phyloP scores from a whole-genome alignment of 2,888 invertebrate species.

The Clistopyga incitator region DNA sequence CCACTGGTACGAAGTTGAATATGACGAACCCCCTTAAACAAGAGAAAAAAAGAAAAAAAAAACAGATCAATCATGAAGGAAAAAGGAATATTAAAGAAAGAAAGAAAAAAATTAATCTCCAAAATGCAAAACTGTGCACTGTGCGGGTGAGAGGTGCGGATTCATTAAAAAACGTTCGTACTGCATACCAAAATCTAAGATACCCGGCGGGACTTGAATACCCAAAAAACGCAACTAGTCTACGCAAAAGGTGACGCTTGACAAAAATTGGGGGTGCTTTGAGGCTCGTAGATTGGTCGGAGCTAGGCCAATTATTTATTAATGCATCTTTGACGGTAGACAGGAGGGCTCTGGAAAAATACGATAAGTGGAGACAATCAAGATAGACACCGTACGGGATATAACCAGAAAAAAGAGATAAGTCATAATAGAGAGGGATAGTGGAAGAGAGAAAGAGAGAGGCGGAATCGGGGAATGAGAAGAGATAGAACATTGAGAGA shows the following conservation, averaged over 20 bases:
- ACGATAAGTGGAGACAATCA: constrained; percentile 38
- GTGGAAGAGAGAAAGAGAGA: background rate
- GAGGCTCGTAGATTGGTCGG: constrained; percentile 28
- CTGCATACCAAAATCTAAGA: constrained; percentile 59
- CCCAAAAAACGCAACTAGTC: constrained; percentile 59
- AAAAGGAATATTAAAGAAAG: constrained; percentile 48
- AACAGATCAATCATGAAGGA: constrained; percentile 57
- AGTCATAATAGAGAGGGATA: background rate
- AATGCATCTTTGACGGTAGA: constrained; percentile 30
- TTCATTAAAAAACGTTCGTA: constrained; percentile 45
- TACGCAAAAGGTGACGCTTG: constrained; percentile 30
- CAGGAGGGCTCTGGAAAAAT: constrained; percentile 24
- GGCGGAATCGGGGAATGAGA: too few relatives aligned
- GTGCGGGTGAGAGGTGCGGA: constrained; percentile 64
- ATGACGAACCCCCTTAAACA: background rate
- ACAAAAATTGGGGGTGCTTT: constrained; percentile 35
- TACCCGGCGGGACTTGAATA: constrained; percentile 46
- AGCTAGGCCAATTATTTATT: constrained; percentile 23
- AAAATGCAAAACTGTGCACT: constrained; percentile 72
- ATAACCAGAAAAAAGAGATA: constrained; percentile 19
- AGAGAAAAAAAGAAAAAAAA: background rate
- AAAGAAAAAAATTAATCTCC: constrained; percentile 61
- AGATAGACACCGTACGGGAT: constrained; percentile 41
- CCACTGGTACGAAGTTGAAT: too few relatives aligned
- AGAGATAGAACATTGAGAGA: constrained; percentile 45